Percentiles rank a stretch among this genome's conserved stretches.
Evolutionary conservation across 2,888 invertebrate genomes (phyloP).

Genomic region (Trypoxylon attenuatum): DNA sequence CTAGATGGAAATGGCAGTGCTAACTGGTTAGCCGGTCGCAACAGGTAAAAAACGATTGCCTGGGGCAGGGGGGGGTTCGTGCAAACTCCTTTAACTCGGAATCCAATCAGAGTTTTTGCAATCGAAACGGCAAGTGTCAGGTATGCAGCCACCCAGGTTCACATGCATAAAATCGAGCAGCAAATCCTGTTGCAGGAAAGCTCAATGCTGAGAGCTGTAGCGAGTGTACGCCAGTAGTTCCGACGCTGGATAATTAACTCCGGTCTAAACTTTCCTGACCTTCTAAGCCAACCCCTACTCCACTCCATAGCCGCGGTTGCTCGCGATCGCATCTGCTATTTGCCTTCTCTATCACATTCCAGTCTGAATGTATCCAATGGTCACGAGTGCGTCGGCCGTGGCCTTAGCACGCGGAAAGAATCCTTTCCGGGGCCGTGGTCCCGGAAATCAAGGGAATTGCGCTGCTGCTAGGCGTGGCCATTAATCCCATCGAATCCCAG

Average conservation of each 20-base stretch:
- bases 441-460: constrained; percentile 51
- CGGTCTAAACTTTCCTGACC: constrained; percentile 30
- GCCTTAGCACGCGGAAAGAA: constrained; percentile 37
- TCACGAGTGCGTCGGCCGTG: constrained; percentile 51
- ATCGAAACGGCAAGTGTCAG: neutral
- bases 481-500: constrained; percentile 56
- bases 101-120: constrained; percentile 5
- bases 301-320: constrained; percentile 5
- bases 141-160: constrained; percentile 7
- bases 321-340: constrained; percentile 46
- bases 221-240: constrained; percentile 26
- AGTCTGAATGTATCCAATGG: constrained; percentile 44
- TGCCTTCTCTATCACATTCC: constrained; percentile 43
- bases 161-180: constrained; percentile 18
- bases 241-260: constrained; percentile 39
- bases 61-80: neutral
- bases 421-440: constrained; percentile 57
- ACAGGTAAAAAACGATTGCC: too few species aligned
- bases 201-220: neutral
- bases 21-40: too few species aligned
- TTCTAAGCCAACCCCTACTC: constrained; percentile 12
- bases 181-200: neutral
- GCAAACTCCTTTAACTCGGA: neutral
- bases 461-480: constrained; percentile 51
- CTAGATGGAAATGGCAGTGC: too few species aligned